A percentile compares a stretch with the other conserved stretches of the same genome.
Conservation (phyloP, 2,113 vertebrate genomes). For the Phaethon lepturus region DNA sequence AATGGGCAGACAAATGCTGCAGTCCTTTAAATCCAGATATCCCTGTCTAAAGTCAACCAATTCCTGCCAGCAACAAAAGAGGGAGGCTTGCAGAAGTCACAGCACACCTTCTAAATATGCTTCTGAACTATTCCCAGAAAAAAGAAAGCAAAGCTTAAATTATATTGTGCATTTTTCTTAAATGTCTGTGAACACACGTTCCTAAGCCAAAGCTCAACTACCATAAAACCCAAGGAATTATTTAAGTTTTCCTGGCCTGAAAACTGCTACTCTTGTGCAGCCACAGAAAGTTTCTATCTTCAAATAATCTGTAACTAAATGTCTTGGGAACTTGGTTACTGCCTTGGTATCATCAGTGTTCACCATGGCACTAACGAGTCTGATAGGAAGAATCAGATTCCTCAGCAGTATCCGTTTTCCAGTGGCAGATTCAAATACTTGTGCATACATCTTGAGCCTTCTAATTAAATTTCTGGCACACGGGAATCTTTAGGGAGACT, state of each 20-base stretch:
- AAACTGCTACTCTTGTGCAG: neutral
- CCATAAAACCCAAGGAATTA: neutral
- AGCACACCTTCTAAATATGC: neutral
- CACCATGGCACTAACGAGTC: neutral
- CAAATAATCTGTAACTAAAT: neutral
- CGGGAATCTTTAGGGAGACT: neutral
- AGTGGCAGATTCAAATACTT: neutral
- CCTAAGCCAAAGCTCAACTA: neutral
- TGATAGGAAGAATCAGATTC: neutral
- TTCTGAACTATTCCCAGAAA: neutral
- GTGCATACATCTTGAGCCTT: neutral
- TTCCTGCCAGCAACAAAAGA: neutral
- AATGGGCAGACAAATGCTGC: neutral
- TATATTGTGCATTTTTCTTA: neutral
- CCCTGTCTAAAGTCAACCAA: neutral
- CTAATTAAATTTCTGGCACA: constrained; percentile 15
- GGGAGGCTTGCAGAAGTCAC: neutral
- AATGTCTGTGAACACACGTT: neutral
- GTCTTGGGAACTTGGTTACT: neutral
- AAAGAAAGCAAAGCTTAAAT: neutral
- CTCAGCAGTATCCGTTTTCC: neutral
- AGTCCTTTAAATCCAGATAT: neutral
- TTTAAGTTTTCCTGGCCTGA: neutral
- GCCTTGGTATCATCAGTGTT: neutral
- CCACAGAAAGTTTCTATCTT: neutral